These are phyloP conservation scores for Holothuria glaberrima DNA, from an alignment of 35 echinoderm and acorn worm species.

Conservation along the genomic window DNA sequence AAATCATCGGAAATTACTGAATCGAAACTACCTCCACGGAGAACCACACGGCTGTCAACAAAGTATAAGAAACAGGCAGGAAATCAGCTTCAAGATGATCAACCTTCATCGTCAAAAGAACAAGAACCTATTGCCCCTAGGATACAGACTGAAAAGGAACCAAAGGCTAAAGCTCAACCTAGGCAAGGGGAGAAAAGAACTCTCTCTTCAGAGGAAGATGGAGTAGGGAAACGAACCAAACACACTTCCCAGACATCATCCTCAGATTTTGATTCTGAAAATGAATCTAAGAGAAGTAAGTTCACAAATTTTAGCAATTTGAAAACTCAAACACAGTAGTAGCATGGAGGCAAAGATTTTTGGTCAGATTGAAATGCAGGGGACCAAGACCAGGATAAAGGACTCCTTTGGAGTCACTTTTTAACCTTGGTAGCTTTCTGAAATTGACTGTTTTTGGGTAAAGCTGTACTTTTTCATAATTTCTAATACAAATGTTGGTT, in stretches of 20 bases:
- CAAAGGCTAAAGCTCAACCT: background rate
- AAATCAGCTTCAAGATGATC: background rate
- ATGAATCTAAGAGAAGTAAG: background rate
- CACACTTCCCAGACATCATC: background rate
- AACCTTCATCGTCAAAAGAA: background rate
- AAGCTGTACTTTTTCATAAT: too few relatives aligned
- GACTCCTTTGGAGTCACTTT: too few relatives aligned
- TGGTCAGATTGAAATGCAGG: too few relatives aligned
- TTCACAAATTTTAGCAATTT: too few relatives aligned
- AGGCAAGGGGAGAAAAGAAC: constrained; percentile 8
- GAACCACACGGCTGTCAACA: constrained; percentile 1
- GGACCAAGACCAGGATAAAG: too few relatives aligned
- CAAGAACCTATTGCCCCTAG: background rate
- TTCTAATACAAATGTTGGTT: too few relatives aligned
- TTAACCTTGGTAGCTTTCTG: too few relatives aligned
- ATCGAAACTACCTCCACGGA: background rate
- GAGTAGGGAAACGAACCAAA: background rate
- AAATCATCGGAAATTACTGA: background rate
- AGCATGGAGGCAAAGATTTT: too few relatives aligned
- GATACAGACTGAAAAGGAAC: background rate
- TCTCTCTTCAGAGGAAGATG: background rate
- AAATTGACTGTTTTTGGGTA: too few relatives aligned
- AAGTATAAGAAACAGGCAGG: constrained; percentile 7
- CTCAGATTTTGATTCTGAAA: background rate
- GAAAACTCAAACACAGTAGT: too few relatives aligned